A percentile compares a stretch with the other conserved stretches of the same genome.
These are phyloP conservation scores for Saguinus imperator DNA, from an alignment of 2,113 vertebrate genomes.

Conservation along the genomic window DNA sequence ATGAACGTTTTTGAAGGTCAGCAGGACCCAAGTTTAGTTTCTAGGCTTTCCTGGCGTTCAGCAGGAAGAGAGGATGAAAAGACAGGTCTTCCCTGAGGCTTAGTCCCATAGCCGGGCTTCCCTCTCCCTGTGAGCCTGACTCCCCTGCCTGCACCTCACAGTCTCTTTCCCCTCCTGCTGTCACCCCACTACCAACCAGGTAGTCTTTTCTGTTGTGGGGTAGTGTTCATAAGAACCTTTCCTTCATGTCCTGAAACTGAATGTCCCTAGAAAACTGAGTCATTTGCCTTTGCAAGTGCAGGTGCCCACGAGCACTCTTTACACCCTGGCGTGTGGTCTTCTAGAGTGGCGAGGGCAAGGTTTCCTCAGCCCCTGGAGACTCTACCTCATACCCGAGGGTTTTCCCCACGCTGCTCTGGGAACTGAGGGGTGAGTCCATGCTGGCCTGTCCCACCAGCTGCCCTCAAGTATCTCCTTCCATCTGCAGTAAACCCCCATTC, in stretches of 20 bases:
- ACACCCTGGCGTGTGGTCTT: neutral
- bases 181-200: neutral
- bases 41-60: neutral
- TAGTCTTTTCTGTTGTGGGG: neutral
- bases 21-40: neutral
- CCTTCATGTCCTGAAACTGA: neutral
- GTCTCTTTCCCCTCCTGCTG: rapidly evolving
- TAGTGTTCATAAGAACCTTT: neutral
- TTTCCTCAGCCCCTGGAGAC: neutral
- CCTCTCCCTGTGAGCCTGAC: neutral
- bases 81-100: neutral
- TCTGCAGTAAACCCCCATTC: neutral
- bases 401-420: neutral
- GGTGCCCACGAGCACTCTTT: neutral
- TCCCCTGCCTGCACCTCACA: neutral
- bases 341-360: neutral
- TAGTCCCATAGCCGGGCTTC: neutral
- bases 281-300: neutral
- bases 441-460: neutral
- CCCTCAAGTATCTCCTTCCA: too few relatives aligned
- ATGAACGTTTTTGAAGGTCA: neutral
- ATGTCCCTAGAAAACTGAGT: neutral
- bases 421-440: neutral
- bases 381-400: neutral
- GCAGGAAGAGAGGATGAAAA: neutral